Base-by-base conservation (phyloP, 2,797 vertebrate genomes). In the Acropternis orthonyx region DNA sequence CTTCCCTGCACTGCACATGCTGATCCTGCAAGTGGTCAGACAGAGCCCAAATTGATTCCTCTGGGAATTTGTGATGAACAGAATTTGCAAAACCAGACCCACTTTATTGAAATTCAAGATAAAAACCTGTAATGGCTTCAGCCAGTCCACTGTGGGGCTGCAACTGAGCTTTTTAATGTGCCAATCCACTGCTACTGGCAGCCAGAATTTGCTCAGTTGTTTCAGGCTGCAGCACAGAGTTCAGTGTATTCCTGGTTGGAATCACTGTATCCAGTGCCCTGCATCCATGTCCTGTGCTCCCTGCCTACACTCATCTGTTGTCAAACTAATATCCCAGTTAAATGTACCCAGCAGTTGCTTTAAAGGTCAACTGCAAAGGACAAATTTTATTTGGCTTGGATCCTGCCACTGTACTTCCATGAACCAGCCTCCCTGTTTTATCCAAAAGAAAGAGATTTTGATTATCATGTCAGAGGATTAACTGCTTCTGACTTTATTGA, bases 331-430 rank as follows among this genome's bases (percentile, higher is more conserved):
- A 94, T 48, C 73, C 75, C 54, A 75, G 72, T 41, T 96, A 88
- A 85, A 96, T 91, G 83, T 61, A 80, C 78, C 46, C 89, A 84
- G 68, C 62, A 69, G 68, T 84, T 85, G 76, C 74, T 94, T 91
- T 88, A 95, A 96, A 95, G 91, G 89, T 96, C 94, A 96, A 39
- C 51, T 85, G 78, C 76, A 93, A 94, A 96, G 92, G 95, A 92
- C 69, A 91, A 16, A 81, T 79, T 81, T 85, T 89, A 80, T 91
- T 93, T 96, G 87, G 88, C 91, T 86, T 81, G 51, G 84, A 34
- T 94, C 85, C 87, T 73, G n/a, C 65, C 22, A 72, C 46, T 83
- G n/a, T 27, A 86, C 63, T 66, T 76, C 79, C 63, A 76, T 32
- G 55, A 92, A 76, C 37, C 61, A 43, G 62, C 56, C 65, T 87